A percentile compares a stretch with the other conserved stretches of the same genome.
Conservation (phyloP, 2,113 vertebrate species). For the Ophiodon elongatus region DNA sequence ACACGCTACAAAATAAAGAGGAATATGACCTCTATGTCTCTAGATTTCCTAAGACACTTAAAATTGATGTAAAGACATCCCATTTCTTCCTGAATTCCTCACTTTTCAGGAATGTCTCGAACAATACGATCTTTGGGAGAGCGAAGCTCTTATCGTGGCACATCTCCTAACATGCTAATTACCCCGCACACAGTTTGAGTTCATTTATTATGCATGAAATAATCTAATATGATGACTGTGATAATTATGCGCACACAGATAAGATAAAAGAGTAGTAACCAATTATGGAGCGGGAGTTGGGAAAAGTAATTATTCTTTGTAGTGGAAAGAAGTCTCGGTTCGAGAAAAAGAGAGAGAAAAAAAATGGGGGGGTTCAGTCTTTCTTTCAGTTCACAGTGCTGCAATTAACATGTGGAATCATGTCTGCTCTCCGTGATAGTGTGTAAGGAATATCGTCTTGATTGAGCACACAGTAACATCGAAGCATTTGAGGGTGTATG, state of each 20-base stretch:
- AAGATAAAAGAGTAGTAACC: conserved; percentile 84
- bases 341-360: background rate
- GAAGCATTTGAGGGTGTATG: background rate
- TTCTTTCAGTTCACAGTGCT: conserved; percentile 28
- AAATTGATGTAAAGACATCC: background rate
- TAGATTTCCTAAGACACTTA: background rate
- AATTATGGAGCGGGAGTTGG: conserved; percentile 77
- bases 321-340: conserved; percentile 72
- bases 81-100: conserved; percentile 25
- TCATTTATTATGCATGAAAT: conserved; percentile 85
- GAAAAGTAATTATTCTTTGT: conserved; percentile 84
- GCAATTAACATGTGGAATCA: conserved; percentile 66
- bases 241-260: conserved; percentile 83
- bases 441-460: conserved; percentile 37
- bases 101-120: conserved; percentile 66
- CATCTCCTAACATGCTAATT: conserved; percentile 82
- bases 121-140: conserved; percentile 61
- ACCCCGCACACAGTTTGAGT: conserved; percentile 80
- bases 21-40: background rate
- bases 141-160: conserved; percentile 65
- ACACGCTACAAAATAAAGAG: background rate
- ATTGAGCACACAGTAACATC: conserved; percentile 22
- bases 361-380: conserved; percentile 15
- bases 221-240: conserved; percentile 84
- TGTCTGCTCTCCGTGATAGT: conserved; percentile 45